These are phyloP conservation scores for Trichonephila clavata DNA, from an alignment of 1,140 invertebrate species.

Conservation along the genomic window DNA sequence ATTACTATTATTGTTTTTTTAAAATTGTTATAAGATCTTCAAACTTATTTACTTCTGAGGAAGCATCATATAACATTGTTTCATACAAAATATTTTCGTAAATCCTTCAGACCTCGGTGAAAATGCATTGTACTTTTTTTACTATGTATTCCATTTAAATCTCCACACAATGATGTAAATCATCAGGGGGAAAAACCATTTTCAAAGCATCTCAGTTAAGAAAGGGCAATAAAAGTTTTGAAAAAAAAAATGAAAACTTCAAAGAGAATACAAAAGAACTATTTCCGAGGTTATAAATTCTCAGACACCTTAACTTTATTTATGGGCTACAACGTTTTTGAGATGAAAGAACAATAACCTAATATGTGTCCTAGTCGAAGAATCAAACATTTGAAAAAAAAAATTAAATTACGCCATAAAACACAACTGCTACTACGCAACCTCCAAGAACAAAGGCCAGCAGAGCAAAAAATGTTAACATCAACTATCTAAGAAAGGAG, in stretches of 20 bases:
- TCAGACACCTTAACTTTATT: conserved; percentile 24
- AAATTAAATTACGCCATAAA: conserved; percentile 44
- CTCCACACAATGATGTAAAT: neutral
- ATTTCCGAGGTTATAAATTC: conserved; percentile 11
- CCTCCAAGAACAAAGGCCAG: neutral
- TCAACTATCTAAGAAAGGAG: neutral
- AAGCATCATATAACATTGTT: neutral
- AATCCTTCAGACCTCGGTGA: neutral
- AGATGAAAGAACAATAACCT: conserved; percentile 6
- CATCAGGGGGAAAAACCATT: neutral
- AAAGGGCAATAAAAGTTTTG: neutral
- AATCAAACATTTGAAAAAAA: conserved; percentile 26
- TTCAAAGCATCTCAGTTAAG: neutral
- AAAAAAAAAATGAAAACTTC: neutral
- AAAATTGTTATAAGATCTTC: neutral
- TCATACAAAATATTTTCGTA: neutral
- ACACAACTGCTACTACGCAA: neutral
- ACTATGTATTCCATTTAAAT: neutral
- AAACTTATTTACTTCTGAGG: neutral
- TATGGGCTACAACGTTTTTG: neutral
- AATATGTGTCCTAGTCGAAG: neutral
- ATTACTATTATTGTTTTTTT: too few species aligned
- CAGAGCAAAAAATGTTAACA: neutral
- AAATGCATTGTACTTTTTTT: neutral
- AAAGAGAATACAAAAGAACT: neutral